These are phyloP conservation scores for Dinoponera quadriceps DNA, from an alignment of 1,140 invertebrate genomes.

Conservation along the genomic window DNA sequence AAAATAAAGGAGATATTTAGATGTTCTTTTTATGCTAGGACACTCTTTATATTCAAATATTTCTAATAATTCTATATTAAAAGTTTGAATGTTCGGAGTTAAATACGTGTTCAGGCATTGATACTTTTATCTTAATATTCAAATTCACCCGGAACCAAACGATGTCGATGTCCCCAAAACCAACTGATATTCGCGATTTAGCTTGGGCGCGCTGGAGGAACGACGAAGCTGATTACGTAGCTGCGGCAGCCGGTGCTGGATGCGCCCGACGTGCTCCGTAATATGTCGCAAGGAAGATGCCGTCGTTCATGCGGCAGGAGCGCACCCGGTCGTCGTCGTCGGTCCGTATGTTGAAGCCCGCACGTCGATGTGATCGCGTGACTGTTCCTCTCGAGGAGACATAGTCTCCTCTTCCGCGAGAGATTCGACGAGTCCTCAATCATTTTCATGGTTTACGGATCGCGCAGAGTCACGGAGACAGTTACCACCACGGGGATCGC, in stretches of 20 bases:
- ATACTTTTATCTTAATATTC: slow-evolving; percentile 3
- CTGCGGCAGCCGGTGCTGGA: background rate
- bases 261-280: background rate
- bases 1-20: no score
- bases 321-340: background rate
- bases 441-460: slow-evolving; percentile 71
- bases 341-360: slow-evolving; percentile 21
- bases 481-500: slow-evolving; percentile 66
- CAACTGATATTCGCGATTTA: background rate
- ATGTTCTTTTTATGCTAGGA: no score
- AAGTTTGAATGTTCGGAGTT: no score
- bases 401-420: background rate
- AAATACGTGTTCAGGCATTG: no score
- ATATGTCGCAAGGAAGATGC: slow-evolving; percentile 18
- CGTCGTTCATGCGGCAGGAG: slow-evolving; percentile 9
- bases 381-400: background rate
- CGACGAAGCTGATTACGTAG: slow-evolving; percentile 7
- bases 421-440: slow-evolving; percentile 27
- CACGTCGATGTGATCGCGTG: slow-evolving; percentile 6
- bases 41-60: no score
- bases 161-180: background rate
- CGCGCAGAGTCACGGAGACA: slow-evolving; percentile 62
- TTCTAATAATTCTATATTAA: no score
- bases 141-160: background rate
- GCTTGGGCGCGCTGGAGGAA: background rate